Conservation (phyloP, 2,113 vertebrate species). For the Misgurnus anguillicaudatus region DNA sequence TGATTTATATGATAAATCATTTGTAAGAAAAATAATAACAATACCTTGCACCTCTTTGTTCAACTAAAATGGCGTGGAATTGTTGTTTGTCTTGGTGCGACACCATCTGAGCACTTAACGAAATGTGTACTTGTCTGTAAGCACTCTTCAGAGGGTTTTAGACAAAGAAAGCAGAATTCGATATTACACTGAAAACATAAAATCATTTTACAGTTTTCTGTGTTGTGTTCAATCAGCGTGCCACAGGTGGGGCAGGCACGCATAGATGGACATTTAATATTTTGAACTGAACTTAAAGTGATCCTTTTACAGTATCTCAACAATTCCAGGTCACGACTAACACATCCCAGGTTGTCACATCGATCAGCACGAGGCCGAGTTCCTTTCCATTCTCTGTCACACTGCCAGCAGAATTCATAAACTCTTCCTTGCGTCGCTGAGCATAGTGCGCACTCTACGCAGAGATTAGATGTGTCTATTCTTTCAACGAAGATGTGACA, state of each 20-base stretch:
- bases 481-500: not conserved
- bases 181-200: not conserved
- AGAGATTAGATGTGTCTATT: not conserved
- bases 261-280: not conserved
- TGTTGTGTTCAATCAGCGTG: not conserved
- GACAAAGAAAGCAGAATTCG: not conserved
- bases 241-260: not conserved
- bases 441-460: not conserved
- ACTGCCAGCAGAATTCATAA: constrained; percentile 1
- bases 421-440: not conserved
- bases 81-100: too few species aligned
- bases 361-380: not conserved
- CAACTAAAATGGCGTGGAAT: too few species aligned
- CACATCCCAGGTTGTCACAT: not conserved
- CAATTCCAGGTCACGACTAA: not conserved
- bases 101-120: too few species aligned
- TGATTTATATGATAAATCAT: too few species aligned
- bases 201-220: not conserved
- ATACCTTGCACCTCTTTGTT: too few species aligned
- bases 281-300: not conserved
- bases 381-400: not conserved
- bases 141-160: not conserved
- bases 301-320: not conserved
- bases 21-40: too few species aligned
- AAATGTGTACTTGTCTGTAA: too few species aligned